Evolutionary conservation across 2,113 vertebrate species (phyloP).

Genomic region (Eclectus roratus): DNA sequence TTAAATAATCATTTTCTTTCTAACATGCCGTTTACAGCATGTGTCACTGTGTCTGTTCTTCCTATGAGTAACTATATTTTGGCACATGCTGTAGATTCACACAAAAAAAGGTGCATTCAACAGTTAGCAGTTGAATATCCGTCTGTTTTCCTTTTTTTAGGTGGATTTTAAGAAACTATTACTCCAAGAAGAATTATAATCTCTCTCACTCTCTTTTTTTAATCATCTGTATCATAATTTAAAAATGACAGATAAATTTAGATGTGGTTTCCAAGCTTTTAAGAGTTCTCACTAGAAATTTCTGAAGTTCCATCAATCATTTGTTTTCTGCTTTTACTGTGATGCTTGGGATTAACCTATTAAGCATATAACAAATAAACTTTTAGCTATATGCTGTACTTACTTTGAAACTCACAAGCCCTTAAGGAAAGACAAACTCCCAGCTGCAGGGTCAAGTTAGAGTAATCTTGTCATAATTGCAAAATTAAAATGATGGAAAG

Average conservation of each 20-base stretch:
- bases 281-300: background rate
- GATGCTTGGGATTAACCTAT: background rate
- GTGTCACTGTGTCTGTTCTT: background rate
- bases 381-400: background rate
- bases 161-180: background rate
- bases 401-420: background rate
- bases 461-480: conserved; percentile 19
- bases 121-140: background rate
- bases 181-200: background rate
- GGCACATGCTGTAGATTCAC: background rate
- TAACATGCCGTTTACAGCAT: background rate
- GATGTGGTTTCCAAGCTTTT: background rate
- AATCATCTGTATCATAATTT: background rate
- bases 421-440: background rate
- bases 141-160: background rate
- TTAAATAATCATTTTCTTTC: background rate
- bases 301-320: background rate
- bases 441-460: conserved; percentile 21
- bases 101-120: background rate
- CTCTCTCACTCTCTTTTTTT: background rate
- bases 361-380: background rate
- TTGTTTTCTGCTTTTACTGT: background rate
- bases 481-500: conserved; percentile 21
- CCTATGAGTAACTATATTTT: background rate
- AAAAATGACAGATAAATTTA: background rate